These are phyloP conservation scores for Urocynchramus pylzowi DNA, from an alignment of 2,113 vertebrate species.

Conservation along the genomic window DNA sequence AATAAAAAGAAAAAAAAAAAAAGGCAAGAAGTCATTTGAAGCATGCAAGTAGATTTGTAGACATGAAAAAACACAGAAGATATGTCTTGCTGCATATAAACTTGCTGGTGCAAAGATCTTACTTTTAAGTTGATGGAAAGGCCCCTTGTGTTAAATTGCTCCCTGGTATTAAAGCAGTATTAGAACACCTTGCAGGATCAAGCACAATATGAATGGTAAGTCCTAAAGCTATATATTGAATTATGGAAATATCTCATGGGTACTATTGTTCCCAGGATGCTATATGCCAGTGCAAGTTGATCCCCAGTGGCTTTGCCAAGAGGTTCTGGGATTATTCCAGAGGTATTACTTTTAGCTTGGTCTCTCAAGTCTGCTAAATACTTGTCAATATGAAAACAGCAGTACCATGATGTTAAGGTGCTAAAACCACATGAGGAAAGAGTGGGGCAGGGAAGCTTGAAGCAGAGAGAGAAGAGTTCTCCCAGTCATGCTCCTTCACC, in stretches of 20 bases:
- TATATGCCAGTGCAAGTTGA: not conserved
- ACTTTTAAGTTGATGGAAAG: not conserved
- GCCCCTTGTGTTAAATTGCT: not conserved
- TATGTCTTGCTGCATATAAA: not conserved
- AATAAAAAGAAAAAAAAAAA: rapidly evolving
- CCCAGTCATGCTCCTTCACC: not conserved
- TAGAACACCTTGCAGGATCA: not conserved
- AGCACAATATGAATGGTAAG: not conserved
- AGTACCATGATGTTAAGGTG: not conserved
- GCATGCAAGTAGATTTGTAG: not conserved
- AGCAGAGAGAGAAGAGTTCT: not conserved
- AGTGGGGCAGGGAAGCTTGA: not conserved
- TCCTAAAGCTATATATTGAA: not conserved
- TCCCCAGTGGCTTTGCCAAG: slow-evolving; percentile 3
- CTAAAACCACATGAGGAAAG: not conserved
- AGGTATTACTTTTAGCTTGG: not conserved
- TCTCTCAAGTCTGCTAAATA: slow-evolving; percentile 5
- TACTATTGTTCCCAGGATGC: not conserved
- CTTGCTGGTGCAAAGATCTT: not conserved
- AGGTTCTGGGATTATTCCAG: slow-evolving; percentile 18
- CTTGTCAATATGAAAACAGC: not conserved
- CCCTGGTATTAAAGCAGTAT: not conserved
- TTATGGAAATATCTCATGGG: not conserved
- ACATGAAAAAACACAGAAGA: not conserved
- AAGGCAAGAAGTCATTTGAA: not conserved